Base-by-base conservation (phyloP, 2,113 vertebrate genomes). In the Muntiacus reevesi region DNA sequence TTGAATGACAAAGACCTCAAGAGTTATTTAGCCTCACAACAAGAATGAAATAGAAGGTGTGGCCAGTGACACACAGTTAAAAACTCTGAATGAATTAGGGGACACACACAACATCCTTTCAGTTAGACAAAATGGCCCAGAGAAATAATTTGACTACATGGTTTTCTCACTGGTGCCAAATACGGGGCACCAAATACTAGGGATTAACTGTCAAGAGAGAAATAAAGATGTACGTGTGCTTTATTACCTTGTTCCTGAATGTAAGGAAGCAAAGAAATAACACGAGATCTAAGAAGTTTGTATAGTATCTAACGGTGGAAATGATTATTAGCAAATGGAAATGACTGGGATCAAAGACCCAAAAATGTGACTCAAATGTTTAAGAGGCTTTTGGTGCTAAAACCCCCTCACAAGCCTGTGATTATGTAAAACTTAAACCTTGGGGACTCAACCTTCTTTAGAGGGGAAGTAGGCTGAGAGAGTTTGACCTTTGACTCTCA, bases 1-100 rank as follows among this genome's bases (percentile, higher is more conserved):
- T 92, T 97, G 33, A 95, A 87, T 78, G 60, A 74, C 19, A 82
- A 64, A 78, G 25, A 25, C 79, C 30, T 94, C n/a, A 97, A 85
- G 55, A 94, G 45, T 88, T 21, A 92, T 57, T 88, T 30, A 87
- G 90, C 12, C 27, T 94, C 86, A 40, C 78, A 92, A 71, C 50
- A 92, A 96, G 67, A 89, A 94, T 87, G 74, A 82, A 83, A 82
- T 74, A 1, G 19, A 94, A 40, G 17, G 8, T 57, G 47, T 19
- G 67, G 67, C 6, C 33, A 45, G 9, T 14, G 19, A 87, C 5
- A 13, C 33, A 43, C 2, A 28, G 11, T 83, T 95, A 74, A 83
- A 83, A 92, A 45, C 47, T 62, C 30, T 43, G 47, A 78, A 64
- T 19, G n/a, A 95, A 79, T 54, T 74, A 84, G 10, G 33, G 10